phyloP scores from a whole-genome alignment of 2,113 vertebrate genomes.

The Gambusia affinis region DNA sequence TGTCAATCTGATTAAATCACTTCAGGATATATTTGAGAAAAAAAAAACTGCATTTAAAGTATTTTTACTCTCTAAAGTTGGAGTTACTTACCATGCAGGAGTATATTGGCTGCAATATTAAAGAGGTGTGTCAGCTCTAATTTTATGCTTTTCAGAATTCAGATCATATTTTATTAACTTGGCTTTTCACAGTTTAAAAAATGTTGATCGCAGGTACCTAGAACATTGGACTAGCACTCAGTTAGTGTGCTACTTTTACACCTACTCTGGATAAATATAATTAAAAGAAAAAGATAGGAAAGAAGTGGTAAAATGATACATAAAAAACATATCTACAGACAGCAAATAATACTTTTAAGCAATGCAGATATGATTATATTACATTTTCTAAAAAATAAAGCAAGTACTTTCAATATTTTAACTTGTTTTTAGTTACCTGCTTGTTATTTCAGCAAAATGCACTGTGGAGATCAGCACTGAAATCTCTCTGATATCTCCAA shows the following conservation, averaged over 20 bases:
- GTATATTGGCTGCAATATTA: constrained; percentile 3
- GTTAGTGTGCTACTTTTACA: neutral
- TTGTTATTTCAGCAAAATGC: neutral
- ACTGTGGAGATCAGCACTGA: constrained; percentile 4
- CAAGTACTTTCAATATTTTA: neutral
- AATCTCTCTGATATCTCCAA: constrained; percentile 11
- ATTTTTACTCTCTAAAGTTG: neutral
- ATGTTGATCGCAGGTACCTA: neutral
- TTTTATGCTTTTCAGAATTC: constrained; percentile 11
- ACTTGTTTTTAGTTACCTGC: constrained; percentile 10
- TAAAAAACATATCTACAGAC: neutral
- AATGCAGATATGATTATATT: neutral
- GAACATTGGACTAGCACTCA: neutral
- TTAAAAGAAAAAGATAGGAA: neutral
- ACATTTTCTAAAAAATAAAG: neutral
- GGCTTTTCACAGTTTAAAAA: neutral
- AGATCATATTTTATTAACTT: neutral
- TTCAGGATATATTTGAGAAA: neutral
- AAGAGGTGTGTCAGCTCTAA: constrained; percentile 5
- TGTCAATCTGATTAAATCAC: no score
- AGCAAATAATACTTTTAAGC: neutral
- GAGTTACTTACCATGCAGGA: neutral
- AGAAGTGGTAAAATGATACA: neutral
- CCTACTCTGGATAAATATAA: neutral
- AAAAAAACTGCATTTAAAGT: neutral